Conservation (phyloP, 2,888 invertebrate genomes). For the Habrosyne pyritoides region DNA sequence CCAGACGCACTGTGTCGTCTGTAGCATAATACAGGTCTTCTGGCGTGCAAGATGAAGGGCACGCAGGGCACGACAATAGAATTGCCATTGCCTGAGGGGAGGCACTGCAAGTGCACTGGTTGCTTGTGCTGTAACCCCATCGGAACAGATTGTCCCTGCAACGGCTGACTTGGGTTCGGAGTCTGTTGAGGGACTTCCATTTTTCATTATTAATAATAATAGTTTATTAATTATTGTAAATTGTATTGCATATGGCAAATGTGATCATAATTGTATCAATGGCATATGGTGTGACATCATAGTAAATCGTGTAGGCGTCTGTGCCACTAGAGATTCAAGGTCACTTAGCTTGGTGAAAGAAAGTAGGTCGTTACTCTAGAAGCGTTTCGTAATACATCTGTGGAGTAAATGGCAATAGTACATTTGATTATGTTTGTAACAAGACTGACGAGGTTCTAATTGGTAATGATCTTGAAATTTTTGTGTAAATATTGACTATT, state of each 20-base stretch:
- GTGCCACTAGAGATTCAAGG: slow-evolving; percentile 22
- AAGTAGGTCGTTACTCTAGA: slow-evolving; percentile 31
- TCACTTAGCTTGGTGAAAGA: slow-evolving; percentile 21
- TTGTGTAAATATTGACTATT: background rate
- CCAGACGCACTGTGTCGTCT: too few relatives aligned
- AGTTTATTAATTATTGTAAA: too few relatives aligned
- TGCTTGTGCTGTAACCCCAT: too few relatives aligned
- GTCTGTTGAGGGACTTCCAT: too few relatives aligned
- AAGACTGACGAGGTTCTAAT: background rate
- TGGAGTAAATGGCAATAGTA: background rate
- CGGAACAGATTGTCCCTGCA: too few relatives aligned
- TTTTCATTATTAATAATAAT: too few relatives aligned
- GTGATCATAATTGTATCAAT: slow-evolving; percentile 1
- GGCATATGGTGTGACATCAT: slow-evolving; percentile 8
- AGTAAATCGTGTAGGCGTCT: background rate
- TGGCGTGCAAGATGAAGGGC: too few relatives aligned
- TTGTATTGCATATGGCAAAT: background rate
- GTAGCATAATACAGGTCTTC: too few relatives aligned
- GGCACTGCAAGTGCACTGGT: too few relatives aligned
- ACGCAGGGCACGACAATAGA: too few relatives aligned
- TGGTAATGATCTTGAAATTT: background rate
- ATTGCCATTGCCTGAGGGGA: too few relatives aligned
- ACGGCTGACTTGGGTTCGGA: too few relatives aligned
- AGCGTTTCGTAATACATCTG: slow-evolving; percentile 27
- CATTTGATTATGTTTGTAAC: background rate